Evolutionary conservation across 1,140 invertebrate species (phyloP), one percentile per base, ranked within the genome.

Genomic region (Thaumetopoea pityocampa): DNA sequence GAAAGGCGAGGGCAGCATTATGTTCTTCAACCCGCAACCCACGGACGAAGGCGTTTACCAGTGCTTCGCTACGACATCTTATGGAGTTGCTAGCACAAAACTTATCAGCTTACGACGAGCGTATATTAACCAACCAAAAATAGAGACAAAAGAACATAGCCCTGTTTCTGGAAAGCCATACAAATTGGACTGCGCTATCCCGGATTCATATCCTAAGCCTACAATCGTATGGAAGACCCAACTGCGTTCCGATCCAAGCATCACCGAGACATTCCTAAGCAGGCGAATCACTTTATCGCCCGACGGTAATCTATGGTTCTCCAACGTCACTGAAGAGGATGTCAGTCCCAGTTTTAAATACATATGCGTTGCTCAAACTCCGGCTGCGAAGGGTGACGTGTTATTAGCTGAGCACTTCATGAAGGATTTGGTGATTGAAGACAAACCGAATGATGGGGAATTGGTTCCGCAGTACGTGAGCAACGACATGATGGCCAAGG

Each of bases 161-260:
- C 71, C 73, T 7, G 43, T 65, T 0, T 61, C 67, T 30, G 76
- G 71, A 1, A 57, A 51, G 16, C 62, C 67, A 1, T 69, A 56
- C 34, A 53, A 68, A 30, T 18, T 82, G 15, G 59, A 67, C 4
- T 82, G 78, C 12, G 11, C 32, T 0, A 55, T 64, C 0, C 63
- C 70, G 0, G 49, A 70, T 1, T 48, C 57, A 0, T 74, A 82
- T 22, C 78, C 78, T 0, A 69, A 70, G 43, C 74, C 78, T 0
- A 50, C 50, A 8, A 72, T 82, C 2, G 24, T 20, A 1, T 82
- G 78, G 78, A 45, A 38, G 10, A 52, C 33, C 1, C 60, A 67
- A 37, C 23, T 47, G 0, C 12, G 35, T 7, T 22, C 26, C 3
- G 61, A 68, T 10, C 45, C 51, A 0, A 49, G 15, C 1, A 46